Base-by-base conservation (phyloP, 2,888 invertebrate genomes). In the Lasioglossum figueresi region DNA sequence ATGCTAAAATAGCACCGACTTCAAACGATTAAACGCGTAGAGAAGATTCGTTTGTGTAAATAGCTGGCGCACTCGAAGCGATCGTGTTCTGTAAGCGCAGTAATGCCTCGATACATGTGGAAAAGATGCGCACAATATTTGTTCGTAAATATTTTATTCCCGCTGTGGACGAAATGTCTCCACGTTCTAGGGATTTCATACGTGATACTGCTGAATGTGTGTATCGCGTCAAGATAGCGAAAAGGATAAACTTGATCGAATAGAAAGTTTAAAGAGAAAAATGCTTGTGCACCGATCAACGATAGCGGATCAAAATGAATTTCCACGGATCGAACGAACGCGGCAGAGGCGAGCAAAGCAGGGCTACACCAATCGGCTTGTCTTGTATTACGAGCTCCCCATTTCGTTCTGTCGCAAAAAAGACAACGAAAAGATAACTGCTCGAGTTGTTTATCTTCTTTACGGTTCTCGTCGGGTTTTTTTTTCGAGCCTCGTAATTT, bases 361-460 rank as follows among this genome's bases (percentile, higher is more conserved):
- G 71, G 71, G 59, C 56, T 68, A 43, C 23, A 77, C 76, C 79
- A 86, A 86, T 86, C 86, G 76, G 86, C 82, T 86, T 85, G 82
- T 77, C 79, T 85, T 80, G 86, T 82, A 80, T 80, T 85, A 86
- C 86, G 52, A 82, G 79, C 45, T 70, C 75, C 75, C 79, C 79
- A 77, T 86, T 86, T 85, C 85, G 71, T 79, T 79, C 82, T 48
- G 68, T 82, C 71, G 68, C 71, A 85, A 86, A 86, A 86, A 85
- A 77, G 79, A 68, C 68, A 79, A 82, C 80, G 74, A 31, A 70
- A 76, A 85, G 78, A 43, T 52, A 85, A 76, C 85, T 68, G 82
- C 75, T 78, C 78, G 76, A 31, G 82, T 86, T 83, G 86, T 82
- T 86, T 83, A 87, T 86, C 83, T 77, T 80, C 80, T 84, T 86